Base-by-base conservation (phyloP, 2,888 invertebrate species). In the Chouioia cunea region DNA sequence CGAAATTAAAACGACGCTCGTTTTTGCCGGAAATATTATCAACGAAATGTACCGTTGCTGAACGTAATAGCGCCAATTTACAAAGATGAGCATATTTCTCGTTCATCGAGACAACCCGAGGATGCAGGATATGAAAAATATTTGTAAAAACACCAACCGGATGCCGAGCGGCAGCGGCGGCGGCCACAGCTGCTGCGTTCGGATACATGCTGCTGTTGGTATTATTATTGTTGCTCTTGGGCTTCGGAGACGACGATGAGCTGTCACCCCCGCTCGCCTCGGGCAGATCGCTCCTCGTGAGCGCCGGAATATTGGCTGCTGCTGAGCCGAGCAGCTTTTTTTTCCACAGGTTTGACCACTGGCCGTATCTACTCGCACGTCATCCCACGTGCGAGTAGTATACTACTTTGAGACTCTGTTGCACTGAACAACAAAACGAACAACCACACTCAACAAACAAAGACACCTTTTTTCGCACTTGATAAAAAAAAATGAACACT, bases 141-240 rank as follows among this genome's bases (percentile, higher is more conserved):
- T 48, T 22, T 48, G 27, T 6, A 58, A 12, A 20, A 48, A 4
- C 65, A 77, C 78, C 78, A 79, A 84, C 85, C 82, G 85, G 84
- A 80, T 85, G 85, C 76, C 85, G 80, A 71, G 84, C 84, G 66
- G 84, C 85, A 81, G 84, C 85, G 79, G 84, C 85, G 74, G 82
- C 84, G 70, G 84, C 85, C 75, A 80, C 85, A 81, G 85, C 85
- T 81, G 84, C 84, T 78, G 83, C 83, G 79, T 83, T 85, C 60
- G 82, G 81, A 74, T 83, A 83, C 83, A 83, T 83, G 79, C 79
- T 80, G 52, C 62, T 64, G 62, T 22, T 22, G 52, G 14, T 50
- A 54, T n/a, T n/a, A n/a, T 50, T 50, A 6, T 52, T 52, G 12
- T n/a, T 52, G 16, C 20, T 52, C 18, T 52, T 52, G 53, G 64